phyloP scores from a whole-genome alignment of 1,140 invertebrate genomes.

The Piezodorus guildinii region DNA sequence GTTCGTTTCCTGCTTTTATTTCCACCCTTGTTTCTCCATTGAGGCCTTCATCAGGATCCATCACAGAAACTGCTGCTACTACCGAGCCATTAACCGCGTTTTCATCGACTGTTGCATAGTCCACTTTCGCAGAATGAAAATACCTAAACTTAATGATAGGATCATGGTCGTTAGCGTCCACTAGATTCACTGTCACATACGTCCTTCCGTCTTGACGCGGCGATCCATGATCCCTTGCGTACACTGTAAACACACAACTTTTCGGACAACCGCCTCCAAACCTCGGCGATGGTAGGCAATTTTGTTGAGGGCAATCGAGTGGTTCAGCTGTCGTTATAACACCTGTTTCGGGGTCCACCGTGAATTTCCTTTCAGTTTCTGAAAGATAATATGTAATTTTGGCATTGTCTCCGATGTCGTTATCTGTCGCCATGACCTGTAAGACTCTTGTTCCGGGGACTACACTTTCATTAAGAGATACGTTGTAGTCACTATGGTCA shows the following conservation, averaged over 20 bases:
- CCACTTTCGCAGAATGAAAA: slow-evolving; percentile 60
- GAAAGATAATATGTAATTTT: slow-evolving; percentile 79
- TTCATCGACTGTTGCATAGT: slow-evolving; percentile 83
- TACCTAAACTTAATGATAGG: slow-evolving; percentile 84
- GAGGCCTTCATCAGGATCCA: slow-evolving; percentile 77
- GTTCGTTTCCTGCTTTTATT: slow-evolving; percentile 79
- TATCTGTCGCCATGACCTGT: slow-evolving; percentile 82
- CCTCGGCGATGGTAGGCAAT: slow-evolving; percentile 36
- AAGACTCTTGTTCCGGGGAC: slow-evolving; percentile 74
- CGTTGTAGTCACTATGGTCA: slow-evolving; percentile 83
- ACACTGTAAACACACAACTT: slow-evolving; percentile 88
- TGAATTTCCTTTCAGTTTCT: slow-evolving; percentile 73
- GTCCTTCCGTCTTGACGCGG: slow-evolving; percentile 82
- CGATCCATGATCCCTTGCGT: slow-evolving; percentile 81
- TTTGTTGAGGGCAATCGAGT: slow-evolving; percentile 61
- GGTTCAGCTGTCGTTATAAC: slow-evolving; percentile 68
- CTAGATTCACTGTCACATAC: slow-evolving; percentile 85
- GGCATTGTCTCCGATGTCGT: slow-evolving; percentile 84
- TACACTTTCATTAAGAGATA: slow-evolving; percentile 83
- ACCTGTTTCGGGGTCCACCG: slow-evolving; percentile 78
- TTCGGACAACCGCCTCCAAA: slow-evolving; percentile 57
- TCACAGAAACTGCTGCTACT: slow-evolving; percentile 85
- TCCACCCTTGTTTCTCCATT: slow-evolving; percentile 78
- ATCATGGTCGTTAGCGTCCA: slow-evolving; percentile 82
- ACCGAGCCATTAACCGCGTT: slow-evolving; percentile 79